Evolutionary conservation across 2,888 invertebrate genomes (phyloP).

Genomic region (Sinodicranocentrus sp.): DNA sequence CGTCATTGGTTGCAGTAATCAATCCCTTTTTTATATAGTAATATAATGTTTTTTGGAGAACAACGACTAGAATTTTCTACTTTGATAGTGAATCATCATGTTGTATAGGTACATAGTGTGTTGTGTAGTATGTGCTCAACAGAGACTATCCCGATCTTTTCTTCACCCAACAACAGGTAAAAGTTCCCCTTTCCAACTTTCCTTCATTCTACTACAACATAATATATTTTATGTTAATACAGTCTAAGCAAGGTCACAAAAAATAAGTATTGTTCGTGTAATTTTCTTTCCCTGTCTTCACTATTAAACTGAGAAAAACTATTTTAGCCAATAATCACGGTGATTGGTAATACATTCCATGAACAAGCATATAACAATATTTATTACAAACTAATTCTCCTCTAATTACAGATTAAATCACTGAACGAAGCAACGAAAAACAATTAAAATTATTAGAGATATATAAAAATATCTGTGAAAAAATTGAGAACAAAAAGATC

Average conservation of each 20-base stretch:
- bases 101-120: conserved; percentile 56
- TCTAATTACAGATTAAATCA: conserved; percentile 17
- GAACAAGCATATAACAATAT: neutral
- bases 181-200: conserved; percentile 16
- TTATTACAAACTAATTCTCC: conserved; percentile 8
- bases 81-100: conserved; percentile 58
- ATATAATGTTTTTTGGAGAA: conserved; percentile 40
- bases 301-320: neutral
- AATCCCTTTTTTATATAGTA: conserved; percentile 16
- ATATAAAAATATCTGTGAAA: conserved; percentile 67
- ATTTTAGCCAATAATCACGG: neutral
- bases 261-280: conserved; percentile 49
- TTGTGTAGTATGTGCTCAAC: conserved; percentile 2
- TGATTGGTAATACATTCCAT: neutral
- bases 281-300: neutral
- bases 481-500: conserved; percentile 67
- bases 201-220: neutral
- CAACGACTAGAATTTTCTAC: conserved; percentile 66
- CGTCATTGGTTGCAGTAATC: conserved; percentile 20
- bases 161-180: conserved; percentile 5
- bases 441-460: conserved; percentile 42
- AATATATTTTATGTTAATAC: conserved; percentile 30
- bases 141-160: neutral
- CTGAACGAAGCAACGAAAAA: conserved; percentile 51
- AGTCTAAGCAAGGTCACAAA: conserved; percentile 55